These are phyloP conservation scores for Microcebus lehilahytsara DNA, from an alignment of 2,113 vertebrate genomes.

Conservation along the genomic window DNA sequence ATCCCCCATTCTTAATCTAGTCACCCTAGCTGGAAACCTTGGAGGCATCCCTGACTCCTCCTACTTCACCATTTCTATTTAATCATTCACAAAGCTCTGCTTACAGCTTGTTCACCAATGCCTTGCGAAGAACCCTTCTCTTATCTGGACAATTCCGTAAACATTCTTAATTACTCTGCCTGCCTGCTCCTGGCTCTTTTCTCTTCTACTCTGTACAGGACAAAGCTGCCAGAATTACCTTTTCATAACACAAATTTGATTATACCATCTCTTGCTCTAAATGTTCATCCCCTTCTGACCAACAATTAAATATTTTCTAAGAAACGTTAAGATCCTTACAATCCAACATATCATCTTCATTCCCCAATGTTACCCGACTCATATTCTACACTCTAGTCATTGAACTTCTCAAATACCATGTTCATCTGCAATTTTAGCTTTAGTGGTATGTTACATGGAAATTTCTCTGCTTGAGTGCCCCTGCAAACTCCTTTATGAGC, in stretches of 20 bases:
- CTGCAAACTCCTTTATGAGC: neutral
- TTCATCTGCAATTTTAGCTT: neutral
- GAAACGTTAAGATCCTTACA: neutral
- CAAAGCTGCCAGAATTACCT: neutral
- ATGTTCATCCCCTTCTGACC: neutral
- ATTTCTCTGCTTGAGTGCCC: neutral
- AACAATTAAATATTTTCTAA: conserved; percentile 35
- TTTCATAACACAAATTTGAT: neutral
- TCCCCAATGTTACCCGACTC: neutral
- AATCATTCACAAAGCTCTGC: neutral
- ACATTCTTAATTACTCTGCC: neutral
- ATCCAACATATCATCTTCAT: neutral
- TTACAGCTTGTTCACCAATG: neutral
- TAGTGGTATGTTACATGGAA: neutral
- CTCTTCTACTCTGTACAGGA: neutral
- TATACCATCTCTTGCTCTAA: neutral
- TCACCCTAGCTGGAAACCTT: neutral
- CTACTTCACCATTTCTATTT: neutral
- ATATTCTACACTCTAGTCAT: neutral
- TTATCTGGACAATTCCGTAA: neutral
- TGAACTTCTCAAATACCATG: conserved; percentile 14
- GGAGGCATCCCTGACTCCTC: neutral
- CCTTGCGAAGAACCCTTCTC: neutral
- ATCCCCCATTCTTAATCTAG: neutral
- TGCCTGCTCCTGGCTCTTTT: neutral